Evolutionary conservation across 1,140 invertebrate genomes (phyloP).

Genomic region (Leptestheria dahalacensis): DNA sequence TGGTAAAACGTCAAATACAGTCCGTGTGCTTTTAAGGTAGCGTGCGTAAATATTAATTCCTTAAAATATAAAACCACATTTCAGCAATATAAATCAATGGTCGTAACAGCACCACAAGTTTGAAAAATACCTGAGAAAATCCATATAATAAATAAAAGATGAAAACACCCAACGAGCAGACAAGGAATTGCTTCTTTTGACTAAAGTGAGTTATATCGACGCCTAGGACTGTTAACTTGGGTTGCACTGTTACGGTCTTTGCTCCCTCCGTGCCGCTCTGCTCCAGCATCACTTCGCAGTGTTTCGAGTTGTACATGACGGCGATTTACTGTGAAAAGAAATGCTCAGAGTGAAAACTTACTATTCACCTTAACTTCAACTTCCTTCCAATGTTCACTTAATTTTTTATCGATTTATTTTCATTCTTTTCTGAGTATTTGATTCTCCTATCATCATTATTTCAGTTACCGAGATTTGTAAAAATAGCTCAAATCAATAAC

Average conservation of each 20-base stretch:
- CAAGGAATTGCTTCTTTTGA: slow-evolving; percentile 51
- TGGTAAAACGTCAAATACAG: slow-evolving; percentile 87
- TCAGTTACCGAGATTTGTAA: too few relatives aligned
- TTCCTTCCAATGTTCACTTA: too few relatives aligned
- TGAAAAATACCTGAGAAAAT: slow-evolving; percentile 52
- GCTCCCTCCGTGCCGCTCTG: not conserved
- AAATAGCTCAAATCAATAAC: too few relatives aligned
- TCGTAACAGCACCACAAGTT: slow-evolving; percentile 6
- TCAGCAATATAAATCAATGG: slow-evolving; percentile 8
- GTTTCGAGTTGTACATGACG: too few relatives aligned
- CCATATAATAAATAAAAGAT: slow-evolving; percentile 79
- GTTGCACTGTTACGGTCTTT: not conserved
- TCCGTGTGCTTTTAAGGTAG: slow-evolving; percentile 74
- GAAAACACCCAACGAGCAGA: slow-evolving; percentile 64
- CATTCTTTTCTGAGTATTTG: too few relatives aligned
- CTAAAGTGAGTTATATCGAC: slow-evolving; percentile 51
- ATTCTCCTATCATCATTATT: too few relatives aligned
- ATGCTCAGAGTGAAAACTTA: too few relatives aligned
- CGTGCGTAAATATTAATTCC: slow-evolving; percentile 78
- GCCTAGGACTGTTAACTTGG: slow-evolving; percentile 22
- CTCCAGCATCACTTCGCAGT: too few relatives aligned
- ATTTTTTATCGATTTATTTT: too few relatives aligned
- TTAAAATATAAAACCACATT: slow-evolving; percentile 28
- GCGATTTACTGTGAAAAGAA: too few relatives aligned
- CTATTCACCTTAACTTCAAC: too few relatives aligned